Conservation (phyloP, 2,113 vertebrate genomes). For the Megaleporinus macrocephalus region DNA sequence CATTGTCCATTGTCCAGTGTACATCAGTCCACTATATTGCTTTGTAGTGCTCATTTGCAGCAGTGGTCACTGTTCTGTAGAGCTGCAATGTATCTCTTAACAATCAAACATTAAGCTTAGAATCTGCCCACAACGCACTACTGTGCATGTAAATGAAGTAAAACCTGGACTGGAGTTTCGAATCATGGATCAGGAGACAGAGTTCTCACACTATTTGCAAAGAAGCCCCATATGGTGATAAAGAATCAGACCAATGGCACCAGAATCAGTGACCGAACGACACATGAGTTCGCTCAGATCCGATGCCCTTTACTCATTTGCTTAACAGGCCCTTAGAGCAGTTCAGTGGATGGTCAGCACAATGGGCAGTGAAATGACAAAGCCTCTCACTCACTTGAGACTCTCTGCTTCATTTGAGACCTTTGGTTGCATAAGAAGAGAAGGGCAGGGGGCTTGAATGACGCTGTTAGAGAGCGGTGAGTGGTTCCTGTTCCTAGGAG, state of each 20-base stretch:
- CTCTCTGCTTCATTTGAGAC: background rate
- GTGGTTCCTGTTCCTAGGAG: slow-evolving; percentile 7
- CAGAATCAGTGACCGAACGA: background rate
- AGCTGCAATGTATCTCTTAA: no score
- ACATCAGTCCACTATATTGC: no score
- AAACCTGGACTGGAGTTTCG: no score
- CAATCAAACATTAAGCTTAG: no score
- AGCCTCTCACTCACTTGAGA: background rate
- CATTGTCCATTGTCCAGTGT: no score
- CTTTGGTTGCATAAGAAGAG: background rate
- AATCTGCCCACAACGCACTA: no score
- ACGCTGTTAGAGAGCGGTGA: background rate
- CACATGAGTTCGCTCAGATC: background rate
- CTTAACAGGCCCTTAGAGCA: background rate
- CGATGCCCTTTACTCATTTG: background rate
- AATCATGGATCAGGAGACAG: no score
- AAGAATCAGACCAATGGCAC: background rate
- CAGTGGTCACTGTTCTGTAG: no score
- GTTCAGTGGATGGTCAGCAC: background rate
- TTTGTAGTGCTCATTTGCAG: no score
- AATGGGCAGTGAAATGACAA: slow-evolving; percentile 13
- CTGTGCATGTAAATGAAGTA: no score
- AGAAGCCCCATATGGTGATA: no score
- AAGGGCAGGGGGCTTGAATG: background rate
- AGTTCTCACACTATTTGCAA: no score